Conservation (phyloP, 2,113 vertebrate genomes). For the Gymnobelideus leadbeateri region DNA sequence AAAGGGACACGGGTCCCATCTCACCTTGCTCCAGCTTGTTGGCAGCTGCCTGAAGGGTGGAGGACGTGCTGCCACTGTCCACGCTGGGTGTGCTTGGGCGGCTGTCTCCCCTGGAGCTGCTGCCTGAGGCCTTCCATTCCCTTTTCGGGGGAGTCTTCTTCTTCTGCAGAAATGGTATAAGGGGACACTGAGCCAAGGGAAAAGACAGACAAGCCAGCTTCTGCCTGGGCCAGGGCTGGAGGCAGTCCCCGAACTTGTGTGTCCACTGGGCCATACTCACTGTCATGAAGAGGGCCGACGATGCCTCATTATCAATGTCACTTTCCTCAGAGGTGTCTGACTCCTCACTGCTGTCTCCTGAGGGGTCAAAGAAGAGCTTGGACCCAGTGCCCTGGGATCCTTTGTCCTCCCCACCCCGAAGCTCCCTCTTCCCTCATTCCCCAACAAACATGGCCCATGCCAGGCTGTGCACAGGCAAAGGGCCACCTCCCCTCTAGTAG, state of each 20-base stretch:
- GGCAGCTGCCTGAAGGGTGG: constrained; percentile 91
- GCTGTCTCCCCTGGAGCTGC: constrained; percentile 91
- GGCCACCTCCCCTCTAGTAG: neutral
- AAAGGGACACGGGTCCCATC: neutral
- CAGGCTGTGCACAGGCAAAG: neutral
- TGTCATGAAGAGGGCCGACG: constrained; percentile 94
- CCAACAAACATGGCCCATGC: too few species aligned
- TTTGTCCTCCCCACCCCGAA: neutral
- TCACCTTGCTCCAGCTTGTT: constrained; percentile 93
- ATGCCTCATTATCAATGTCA: constrained; percentile 92
- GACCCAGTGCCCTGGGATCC: neutral
- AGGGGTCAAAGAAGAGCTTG: neutral
- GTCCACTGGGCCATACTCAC: constrained; percentile 58
- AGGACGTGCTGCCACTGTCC: constrained; percentile 88
- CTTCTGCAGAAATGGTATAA: constrained; percentile 81
- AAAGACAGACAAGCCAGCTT: too few species aligned
- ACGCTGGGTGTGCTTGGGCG: constrained; percentile 91
- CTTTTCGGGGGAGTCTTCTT: constrained; percentile 94
- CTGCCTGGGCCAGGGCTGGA: too few species aligned
- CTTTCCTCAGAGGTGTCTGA: constrained; percentile 95
- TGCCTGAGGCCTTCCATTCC: constrained; percentile 90
- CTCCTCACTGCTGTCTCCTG: constrained; percentile 93
- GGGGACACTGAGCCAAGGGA: neutral
- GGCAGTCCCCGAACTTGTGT: accelerated
- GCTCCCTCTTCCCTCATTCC: too few species aligned